These are phyloP conservation scores for Troglohyphantes excavatus DNA, from an alignment of 2,888 invertebrate genomes.

Conservation along the genomic window DNA sequence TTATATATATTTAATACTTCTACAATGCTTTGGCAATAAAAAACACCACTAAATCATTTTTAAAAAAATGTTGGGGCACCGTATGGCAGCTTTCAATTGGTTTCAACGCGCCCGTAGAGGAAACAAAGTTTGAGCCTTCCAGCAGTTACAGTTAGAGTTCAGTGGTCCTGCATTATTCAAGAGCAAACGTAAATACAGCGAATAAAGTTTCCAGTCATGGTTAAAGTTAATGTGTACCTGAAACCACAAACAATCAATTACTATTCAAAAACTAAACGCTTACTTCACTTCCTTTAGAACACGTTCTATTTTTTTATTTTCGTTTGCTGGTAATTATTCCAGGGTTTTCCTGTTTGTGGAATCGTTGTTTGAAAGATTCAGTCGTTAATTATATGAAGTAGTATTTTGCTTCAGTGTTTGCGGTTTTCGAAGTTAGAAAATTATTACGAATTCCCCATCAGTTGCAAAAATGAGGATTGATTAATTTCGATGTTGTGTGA, in stretches of 20 bases:
- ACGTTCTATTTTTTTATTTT: conserved; percentile 1
- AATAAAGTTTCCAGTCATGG: no score
- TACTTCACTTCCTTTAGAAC: not conserved
- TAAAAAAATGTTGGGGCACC: no score
- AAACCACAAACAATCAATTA: conserved; percentile 23
- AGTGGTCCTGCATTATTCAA: not conserved
- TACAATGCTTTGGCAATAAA: no score
- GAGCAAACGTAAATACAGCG: not conserved
- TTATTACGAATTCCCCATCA: conserved; percentile 21
- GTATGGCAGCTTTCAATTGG: no score
- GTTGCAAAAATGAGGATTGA: not conserved
- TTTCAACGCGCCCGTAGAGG: no score
- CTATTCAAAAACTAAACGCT: conserved; percentile 35
- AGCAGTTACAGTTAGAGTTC: no score
- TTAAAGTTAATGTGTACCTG: no score
- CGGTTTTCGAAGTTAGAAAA: not conserved
- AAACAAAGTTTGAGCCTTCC: no score
- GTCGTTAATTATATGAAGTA: conserved; percentile 32
- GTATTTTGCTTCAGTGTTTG: not conserved
- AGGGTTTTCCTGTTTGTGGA: conserved; percentile 45
- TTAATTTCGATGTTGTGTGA: conserved; percentile 14
- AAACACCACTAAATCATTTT: no score
- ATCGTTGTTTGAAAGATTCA: conserved; percentile 33
- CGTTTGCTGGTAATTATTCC: conserved; percentile 27
- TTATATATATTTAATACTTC: no score